Evolutionary conservation across 2,888 invertebrate genomes (phyloP).

Genomic region (Caenorhabditis zanzibari): DNA sequence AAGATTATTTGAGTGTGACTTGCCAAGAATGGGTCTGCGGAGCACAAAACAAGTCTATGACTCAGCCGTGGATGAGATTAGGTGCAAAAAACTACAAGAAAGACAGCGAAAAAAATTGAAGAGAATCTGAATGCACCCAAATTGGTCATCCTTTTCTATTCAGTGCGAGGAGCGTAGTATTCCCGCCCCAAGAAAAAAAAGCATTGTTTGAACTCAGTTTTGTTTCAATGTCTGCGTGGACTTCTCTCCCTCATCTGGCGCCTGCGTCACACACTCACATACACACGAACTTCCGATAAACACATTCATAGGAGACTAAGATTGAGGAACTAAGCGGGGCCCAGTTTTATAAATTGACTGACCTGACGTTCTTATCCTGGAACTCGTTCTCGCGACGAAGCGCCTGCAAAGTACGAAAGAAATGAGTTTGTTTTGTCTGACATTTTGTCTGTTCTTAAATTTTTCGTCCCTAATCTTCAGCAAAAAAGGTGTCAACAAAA

Average conservation of each 20-base stretch:
- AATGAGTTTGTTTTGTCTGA: slow-evolving; percentile 13
- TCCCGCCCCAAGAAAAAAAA: slow-evolving; percentile 50
- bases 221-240: slow-evolving; percentile 30
- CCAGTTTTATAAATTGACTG: slow-evolving; percentile 31
- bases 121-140: slow-evolving; percentile 16
- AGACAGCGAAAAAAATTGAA: not conserved
- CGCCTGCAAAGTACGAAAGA: slow-evolving; percentile 44
- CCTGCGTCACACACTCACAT: slow-evolving; percentile 33
- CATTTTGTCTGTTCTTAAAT: not conserved
- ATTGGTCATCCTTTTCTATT: slow-evolving; percentile 22
- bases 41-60: no score
- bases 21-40: no score
- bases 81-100: not conserved
- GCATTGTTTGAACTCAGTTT: slow-evolving; percentile 65
- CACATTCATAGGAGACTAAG: slow-evolving; percentile 34
- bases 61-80: not conserved
- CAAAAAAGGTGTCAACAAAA: slow-evolving; percentile 23
- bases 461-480: slow-evolving; percentile 5
- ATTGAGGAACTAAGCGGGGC: slow-evolving; percentile 27
- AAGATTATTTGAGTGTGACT: no score
- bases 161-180: slow-evolving; percentile 12
- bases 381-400: slow-evolving; percentile 64
- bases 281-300: slow-evolving; percentile 46
- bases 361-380: slow-evolving; percentile 58
- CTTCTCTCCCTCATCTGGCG: slow-evolving; percentile 25